Base-by-base conservation (phyloP, 2,888 invertebrate genomes). In the Hirtodrosophila confusa region DNA sequence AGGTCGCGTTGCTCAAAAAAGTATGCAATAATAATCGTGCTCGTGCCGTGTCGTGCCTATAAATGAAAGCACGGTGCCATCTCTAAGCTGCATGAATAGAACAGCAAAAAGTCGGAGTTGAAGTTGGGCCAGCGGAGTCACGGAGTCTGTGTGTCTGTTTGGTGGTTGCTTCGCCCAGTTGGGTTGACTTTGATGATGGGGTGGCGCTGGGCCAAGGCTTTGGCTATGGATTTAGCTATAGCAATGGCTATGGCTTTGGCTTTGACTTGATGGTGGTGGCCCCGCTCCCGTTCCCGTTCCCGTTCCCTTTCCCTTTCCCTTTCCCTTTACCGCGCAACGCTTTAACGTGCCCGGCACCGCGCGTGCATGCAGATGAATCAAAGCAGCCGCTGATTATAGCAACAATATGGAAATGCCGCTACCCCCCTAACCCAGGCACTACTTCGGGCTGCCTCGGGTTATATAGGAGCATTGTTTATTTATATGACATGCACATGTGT, bases 361-460 rank as follows among this genome's bases (percentile, higher is more conserved):
- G 69, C 72, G 70, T 70, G 82, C 79, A 85, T 82, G 79, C 85
- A 82, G 80, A 82, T 82, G 80, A 82, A 82, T 82, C 80, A 82
- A 82, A 82, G 86, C 80, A 77, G 85, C 77, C 80, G 85, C 80
- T 82, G 80, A 82, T 82, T 82, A 82, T 82, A 85, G 85, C 80
- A 82, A 82, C 85, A 82, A 82, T 85, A 82, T 82, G 80, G 80
- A 85, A 82, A 79, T 85, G 72, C 79, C 83, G 62, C 69, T 68
- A 54, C 76, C 58, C 61, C 33, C 36, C 58, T 17, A 17, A 17
- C 17, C 17, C 17, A 2, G 17, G 17, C 17, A 45, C 53, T 47
- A 37, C 49, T 31, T 31, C 39, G 29, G 45, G 36, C 49, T 40
- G 65, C 70, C 64, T 41, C 44, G 61, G 70, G 75, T 70, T 76